Conservation (phyloP, 2,113 vertebrate species). For the Oncorhynchus masou region DNA sequence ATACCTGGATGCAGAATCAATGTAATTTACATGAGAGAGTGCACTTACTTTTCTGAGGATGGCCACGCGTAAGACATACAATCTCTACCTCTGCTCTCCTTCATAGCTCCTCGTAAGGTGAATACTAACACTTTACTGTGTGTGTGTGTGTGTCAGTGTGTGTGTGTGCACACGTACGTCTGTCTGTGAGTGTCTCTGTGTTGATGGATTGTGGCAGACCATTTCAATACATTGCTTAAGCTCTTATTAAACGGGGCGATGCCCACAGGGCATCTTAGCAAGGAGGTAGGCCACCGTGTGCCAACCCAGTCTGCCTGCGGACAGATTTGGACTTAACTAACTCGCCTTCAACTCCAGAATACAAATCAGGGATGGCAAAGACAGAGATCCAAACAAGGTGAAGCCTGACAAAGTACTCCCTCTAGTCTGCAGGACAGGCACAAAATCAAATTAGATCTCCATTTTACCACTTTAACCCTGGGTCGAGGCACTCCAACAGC, state of each 20-base stretch:
- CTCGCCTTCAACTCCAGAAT: conserved; percentile 26
- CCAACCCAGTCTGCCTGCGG: neutral
- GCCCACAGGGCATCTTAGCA: neutral
- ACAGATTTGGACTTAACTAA: conserved; percentile 9
- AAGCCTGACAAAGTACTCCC: conserved; percentile 28
- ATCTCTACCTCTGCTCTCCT: conserved; percentile 10
- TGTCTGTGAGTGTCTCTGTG: neutral
- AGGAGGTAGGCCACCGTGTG: neutral
- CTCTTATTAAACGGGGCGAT: neutral
- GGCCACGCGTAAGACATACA: conserved; percentile 11
- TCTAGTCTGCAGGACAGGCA: conserved; percentile 38
- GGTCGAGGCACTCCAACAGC: neutral
- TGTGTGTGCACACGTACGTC: neutral
- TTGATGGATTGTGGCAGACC: neutral
- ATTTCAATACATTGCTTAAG: neutral
- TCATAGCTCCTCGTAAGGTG: neutral
- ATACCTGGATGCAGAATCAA: conserved; percentile 6
- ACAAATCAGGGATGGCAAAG: conserved; percentile 32
- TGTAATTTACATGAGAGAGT: conserved; percentile 24
- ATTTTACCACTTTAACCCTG: conserved; percentile 15
- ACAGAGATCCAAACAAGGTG: conserved; percentile 36
- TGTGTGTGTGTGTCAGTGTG: too few species aligned
- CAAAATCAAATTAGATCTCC: conserved; percentile 38
- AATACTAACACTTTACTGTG: neutral
- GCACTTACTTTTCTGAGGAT: conserved; percentile 3